phyloP scores from a whole-genome alignment of 2,113 vertebrate species.

The Periophthalmus modestus region DNA sequence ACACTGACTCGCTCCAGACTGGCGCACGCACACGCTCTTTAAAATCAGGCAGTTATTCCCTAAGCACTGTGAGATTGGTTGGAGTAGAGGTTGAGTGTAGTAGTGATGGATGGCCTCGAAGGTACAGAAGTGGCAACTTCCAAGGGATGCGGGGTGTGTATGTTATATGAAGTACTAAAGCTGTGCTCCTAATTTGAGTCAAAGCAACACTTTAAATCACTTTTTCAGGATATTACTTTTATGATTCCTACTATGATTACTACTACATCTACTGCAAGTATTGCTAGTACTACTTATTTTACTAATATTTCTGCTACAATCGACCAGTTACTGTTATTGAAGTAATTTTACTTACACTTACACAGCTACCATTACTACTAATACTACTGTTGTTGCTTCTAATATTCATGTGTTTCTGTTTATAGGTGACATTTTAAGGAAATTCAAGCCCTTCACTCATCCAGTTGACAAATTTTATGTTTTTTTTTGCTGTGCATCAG shows the following conservation, averaged over 20 bases:
- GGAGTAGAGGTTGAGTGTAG: conserved; percentile 59
- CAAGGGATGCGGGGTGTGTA: neutral
- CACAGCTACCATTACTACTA: no score
- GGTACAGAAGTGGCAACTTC: neutral
- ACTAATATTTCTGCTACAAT: neutral
- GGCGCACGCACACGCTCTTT: conserved; percentile 18
- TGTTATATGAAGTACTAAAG: neutral
- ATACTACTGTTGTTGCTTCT: no score
- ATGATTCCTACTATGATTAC: neutral
- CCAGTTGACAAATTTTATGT: no score
- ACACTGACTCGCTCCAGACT: conserved; percentile 25
- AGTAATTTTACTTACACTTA: no score
- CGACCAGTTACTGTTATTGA: no score
- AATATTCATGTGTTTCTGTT: no score
- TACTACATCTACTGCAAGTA: neutral
- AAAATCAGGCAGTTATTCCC: conserved; percentile 37
- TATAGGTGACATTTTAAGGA: no score
- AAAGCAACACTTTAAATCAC: neutral
- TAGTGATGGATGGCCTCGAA: conserved; percentile 61
- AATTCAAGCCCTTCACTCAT: no score
- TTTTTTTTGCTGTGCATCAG: no score
- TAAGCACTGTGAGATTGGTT: conserved; percentile 64
- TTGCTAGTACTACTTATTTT: neutral
- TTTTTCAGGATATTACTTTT: neutral
- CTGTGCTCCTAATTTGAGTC: neutral